These are phyloP conservation scores for Rousettus leschenaultii DNA, from an alignment of 2,113 vertebrate genomes.

Conservation along the genomic window DNA sequence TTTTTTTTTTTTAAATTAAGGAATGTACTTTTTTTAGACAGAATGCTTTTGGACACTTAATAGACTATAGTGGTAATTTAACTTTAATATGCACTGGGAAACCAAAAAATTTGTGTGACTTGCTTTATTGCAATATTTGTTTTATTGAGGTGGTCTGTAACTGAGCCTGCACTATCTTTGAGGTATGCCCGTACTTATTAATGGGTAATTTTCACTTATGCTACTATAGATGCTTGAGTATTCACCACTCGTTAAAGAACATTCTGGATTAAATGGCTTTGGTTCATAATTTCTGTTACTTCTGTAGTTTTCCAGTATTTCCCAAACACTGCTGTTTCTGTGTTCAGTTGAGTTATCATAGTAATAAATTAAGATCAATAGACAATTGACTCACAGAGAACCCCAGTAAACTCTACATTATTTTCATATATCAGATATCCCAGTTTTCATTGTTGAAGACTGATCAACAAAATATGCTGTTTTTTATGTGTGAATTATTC, in stretches of 20 bases:
- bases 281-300: background rate
- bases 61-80: background rate
- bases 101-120: background rate
- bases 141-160: background rate
- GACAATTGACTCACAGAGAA: background rate
- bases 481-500: background rate
- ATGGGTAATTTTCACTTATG: background rate
- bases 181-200: background rate
- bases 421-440: background rate
- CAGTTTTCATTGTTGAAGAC: background rate
- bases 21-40: background rate
- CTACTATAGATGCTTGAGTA: background rate
- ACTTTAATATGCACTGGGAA: background rate
- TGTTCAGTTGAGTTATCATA: background rate
- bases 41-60: background rate
- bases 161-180: background rate
- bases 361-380: background rate
- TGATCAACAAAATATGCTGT: background rate
- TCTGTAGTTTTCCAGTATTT: constrained; percentile 10
- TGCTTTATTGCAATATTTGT: background rate
- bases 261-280: constrained; percentile 5
- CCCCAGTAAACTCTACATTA: background rate
- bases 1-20: background rate
- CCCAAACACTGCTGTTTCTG: background rate
- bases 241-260: background rate